Evolutionary conservation across 2,888 invertebrate genomes (phyloP).

Genomic region (Cerastoderma edule): DNA sequence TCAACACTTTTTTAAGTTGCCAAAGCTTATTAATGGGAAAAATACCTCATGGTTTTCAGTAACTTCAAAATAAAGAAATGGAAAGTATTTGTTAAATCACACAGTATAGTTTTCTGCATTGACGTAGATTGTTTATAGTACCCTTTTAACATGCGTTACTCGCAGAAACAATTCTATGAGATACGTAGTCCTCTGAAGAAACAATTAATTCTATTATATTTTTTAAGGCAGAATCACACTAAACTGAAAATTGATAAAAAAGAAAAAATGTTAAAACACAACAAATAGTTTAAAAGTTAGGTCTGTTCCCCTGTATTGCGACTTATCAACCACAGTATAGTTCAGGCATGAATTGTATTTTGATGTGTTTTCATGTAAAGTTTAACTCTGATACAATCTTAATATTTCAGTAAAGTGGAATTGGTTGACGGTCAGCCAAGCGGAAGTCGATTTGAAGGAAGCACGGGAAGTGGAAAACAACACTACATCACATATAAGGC

Average conservation of each 20-base stretch:
- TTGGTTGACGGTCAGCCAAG: background rate
- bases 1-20: too few relatives aligned
- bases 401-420: too few relatives aligned
- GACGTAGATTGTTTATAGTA: background rate
- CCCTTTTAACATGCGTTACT: background rate
- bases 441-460: conserved; percentile 24
- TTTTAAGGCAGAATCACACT: too few relatives aligned
- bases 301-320: background rate
- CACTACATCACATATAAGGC: conserved; percentile 34
- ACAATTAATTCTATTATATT: too few relatives aligned
- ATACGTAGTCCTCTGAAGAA: too few relatives aligned
- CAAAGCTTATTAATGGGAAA: too few relatives aligned
- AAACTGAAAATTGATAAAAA: too few relatives aligned
- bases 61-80: background rate
- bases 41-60: background rate
- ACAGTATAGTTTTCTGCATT: background rate
- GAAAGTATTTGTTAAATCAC: background rate
- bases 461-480: background rate
- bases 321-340: background rate
- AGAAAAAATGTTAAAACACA: too few relatives aligned
- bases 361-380: background rate
- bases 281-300: background rate
- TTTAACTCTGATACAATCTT: conserved; percentile 23
- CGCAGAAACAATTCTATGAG: too few relatives aligned
- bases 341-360: background rate